A percentile compares a stretch with the other conserved stretches of the same genome.
Evolutionary conservation across 2,113 vertebrate species (phyloP).

Genomic region (Uria lomvia): DNA sequence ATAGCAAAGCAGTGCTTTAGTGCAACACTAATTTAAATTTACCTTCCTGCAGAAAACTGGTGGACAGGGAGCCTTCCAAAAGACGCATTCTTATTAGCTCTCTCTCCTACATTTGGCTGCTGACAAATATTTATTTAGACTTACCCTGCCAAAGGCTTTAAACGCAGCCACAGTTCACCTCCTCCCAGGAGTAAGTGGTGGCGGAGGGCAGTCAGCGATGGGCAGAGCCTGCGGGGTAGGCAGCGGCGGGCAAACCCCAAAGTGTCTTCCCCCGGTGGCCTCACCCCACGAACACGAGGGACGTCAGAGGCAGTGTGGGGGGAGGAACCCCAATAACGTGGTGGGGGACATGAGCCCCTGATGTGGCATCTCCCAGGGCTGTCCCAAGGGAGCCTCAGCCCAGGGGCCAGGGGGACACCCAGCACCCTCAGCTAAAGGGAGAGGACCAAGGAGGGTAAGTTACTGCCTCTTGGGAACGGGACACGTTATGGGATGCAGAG

Average conservation of each 20-base stretch:
- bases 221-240: not conserved
- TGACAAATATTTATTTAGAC: conserved; percentile 39
- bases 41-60: not conserved
- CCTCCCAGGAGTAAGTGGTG: not conserved
- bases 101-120: not conserved
- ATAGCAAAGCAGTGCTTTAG: conserved; percentile 2
- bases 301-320: not conserved
- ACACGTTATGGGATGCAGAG: not conserved
- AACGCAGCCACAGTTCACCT: not conserved
- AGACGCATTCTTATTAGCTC: conserved; percentile 40
- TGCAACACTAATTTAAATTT: conserved; percentile 27
- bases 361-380: not conserved
- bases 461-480: not conserved
- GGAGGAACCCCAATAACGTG: not conserved
- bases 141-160: conserved; percentile 23
- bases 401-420: not conserved
- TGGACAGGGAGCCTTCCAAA: not conserved
- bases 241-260: not conserved
- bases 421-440: not conserved
- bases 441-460: not conserved
- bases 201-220: not conserved
- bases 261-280: not conserved
- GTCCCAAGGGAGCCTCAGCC: not conserved
- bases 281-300: not conserved
- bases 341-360: accelerated